Percentiles rank a stretch among this genome's conserved stretches.
These are phyloP conservation scores for Silurus lanzhouensis DNA, from an alignment of 2,797 vertebrate genomes.

Conservation along the genomic window DNA sequence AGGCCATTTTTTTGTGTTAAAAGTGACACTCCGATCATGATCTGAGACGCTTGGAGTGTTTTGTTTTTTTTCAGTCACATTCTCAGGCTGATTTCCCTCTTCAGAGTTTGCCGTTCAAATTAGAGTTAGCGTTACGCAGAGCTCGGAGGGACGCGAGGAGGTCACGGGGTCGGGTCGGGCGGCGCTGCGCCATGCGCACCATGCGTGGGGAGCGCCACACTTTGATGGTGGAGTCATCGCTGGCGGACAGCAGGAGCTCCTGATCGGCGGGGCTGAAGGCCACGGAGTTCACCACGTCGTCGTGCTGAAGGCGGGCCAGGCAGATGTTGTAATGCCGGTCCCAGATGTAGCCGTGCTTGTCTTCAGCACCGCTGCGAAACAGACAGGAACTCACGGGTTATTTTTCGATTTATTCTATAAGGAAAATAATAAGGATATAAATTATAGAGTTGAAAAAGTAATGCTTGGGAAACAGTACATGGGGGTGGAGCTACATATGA, in stretches of 20 bases:
- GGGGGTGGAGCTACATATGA: neutral
- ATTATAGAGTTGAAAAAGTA: neutral
- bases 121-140: conserved; percentile 65
- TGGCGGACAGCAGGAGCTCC: conserved; percentile 93
- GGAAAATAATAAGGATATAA: no score
- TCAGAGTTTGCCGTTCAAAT: conserved; percentile 71
- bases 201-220: conserved; percentile 91
- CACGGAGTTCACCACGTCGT: conserved; percentile 96
- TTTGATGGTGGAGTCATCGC: conserved; percentile 91
- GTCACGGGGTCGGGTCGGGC: conserved; percentile 62
- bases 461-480: neutral
- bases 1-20: no score
- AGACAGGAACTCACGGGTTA: neutral
- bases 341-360: conserved; percentile 97
- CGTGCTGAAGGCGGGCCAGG: conserved; percentile 88
- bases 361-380: conserved; percentile 85
- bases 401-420: no score
- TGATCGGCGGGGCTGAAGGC: conserved; percentile 94
- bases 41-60: neutral
- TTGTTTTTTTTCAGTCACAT: neutral
- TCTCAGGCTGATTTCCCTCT: conserved; percentile 1
- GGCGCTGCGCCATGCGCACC: conserved; percentile 65
- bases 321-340: conserved; percentile 98
- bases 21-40: neutral
- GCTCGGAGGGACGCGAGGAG: conserved; percentile 80